Conservation (phyloP, 2,888 invertebrate genomes). For the Arge pagana region DNA sequence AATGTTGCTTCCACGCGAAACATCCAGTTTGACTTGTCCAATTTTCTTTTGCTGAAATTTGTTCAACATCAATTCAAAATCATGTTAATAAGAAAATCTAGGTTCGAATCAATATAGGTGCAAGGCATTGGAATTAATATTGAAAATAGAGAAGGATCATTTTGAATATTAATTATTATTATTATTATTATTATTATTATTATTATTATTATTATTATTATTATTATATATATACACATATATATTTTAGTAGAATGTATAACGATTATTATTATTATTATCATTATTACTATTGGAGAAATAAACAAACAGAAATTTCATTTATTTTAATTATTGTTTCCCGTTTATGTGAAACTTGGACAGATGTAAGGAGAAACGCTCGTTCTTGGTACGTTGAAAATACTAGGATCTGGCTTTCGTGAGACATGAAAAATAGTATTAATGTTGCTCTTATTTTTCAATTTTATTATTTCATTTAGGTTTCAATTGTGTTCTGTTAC, state of each 20-base stretch:
- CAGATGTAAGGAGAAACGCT: no score
- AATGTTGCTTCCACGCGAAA: slow-evolving; percentile 4
- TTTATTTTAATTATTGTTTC: not conserved
- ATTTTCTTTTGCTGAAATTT: not conserved
- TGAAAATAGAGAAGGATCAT: not conserved
- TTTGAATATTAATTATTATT: slow-evolving; percentile 15
- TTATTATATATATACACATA: slow-evolving; percentile 40
- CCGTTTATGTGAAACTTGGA: no score
- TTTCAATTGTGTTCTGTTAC: no score
- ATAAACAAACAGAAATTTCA: slow-evolving; percentile 24
- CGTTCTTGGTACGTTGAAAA: no score
- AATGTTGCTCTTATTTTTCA: no score
- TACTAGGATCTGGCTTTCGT: no score
- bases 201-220: slow-evolving; percentile 31
- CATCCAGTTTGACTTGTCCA: not conserved
- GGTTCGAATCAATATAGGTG: not conserved
- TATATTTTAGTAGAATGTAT: slow-evolving; percentile 38
- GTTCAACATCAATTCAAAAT: slow-evolving; percentile 12
- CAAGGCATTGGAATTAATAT: slow-evolving; percentile 10
- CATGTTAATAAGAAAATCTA: slow-evolving; percentile 11
- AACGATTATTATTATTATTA: slow-evolving; percentile 36
- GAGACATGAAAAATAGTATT: no score
- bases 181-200: slow-evolving; percentile 25
- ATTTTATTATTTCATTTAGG: no score
- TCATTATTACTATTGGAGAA: slow-evolving; percentile 46